phyloP scores from a whole-genome alignment of 2,797 vertebrate genomes.

The Clarias laeviceps region DNA sequence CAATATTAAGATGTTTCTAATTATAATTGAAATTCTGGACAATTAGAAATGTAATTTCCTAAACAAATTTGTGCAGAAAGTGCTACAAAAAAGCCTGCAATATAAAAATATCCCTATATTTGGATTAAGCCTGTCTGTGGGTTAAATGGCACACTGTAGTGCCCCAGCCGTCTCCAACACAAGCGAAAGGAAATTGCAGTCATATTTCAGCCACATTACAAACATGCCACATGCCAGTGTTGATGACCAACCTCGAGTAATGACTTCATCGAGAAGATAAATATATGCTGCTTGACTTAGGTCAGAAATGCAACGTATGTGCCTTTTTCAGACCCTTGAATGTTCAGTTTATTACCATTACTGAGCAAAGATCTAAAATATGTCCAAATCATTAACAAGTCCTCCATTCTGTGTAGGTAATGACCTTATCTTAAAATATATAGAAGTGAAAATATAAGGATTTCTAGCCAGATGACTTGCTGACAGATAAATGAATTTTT shows the following conservation, averaged over 20 bases:
- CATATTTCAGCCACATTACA: constrained; percentile 44
- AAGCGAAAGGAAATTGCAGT: constrained; percentile 42
- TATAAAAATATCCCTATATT: constrained; percentile 21
- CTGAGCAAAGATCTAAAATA: constrained; percentile 32
- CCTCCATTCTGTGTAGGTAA: constrained; percentile 3
- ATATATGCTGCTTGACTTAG: constrained; percentile 36
- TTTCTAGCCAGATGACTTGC: constrained; percentile 2
- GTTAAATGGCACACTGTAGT: constrained; percentile 16
- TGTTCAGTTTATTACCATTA: constrained; percentile 17
- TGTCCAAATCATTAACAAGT: constrained; percentile 12
- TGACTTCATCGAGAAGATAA: constrained; percentile 36
- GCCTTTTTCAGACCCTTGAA: constrained; percentile 33
- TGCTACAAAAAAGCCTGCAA: background rate
- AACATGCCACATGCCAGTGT: constrained; percentile 24
- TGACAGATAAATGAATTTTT: constrained; percentile 32
- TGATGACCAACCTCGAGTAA: constrained; percentile 26
- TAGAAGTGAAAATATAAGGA: constrained; percentile 19
- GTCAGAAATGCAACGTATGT: constrained; percentile 44
- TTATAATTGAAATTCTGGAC: background rate
- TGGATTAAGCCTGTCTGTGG: constrained; percentile 24
- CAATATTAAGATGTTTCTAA: background rate
- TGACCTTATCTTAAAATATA: background rate
- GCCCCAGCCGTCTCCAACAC: constrained; percentile 3
- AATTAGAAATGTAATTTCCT: background rate
- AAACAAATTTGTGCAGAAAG: background rate